These are phyloP conservation scores for Hyalella azteca DNA, from an alignment of 2,888 invertebrate species.

Conservation along the genomic window DNA sequence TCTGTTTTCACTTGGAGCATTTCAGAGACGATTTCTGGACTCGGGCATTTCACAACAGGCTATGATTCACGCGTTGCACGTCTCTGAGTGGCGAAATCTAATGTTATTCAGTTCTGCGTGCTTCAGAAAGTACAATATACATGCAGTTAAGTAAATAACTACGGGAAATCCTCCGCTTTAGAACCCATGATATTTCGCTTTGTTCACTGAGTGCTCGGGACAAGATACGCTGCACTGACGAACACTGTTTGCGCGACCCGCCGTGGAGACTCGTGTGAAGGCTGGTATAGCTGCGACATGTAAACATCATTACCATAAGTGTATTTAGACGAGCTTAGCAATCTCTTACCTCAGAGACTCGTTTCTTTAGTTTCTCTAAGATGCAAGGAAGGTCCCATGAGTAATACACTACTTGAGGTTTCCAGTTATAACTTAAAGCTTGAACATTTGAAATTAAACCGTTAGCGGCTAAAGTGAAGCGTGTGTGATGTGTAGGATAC, in stretches of 20 bases:
- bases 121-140: neutral
- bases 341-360: conserved; percentile 1
- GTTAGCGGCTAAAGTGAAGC: too few species aligned
- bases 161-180: neutral
- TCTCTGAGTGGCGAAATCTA: too few species aligned
- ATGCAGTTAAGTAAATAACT: neutral
- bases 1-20: too few species aligned
- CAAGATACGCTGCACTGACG: neutral
- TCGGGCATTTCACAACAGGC: too few species aligned
- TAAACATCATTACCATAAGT: conserved; percentile 33
- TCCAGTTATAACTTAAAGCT: too few species aligned
- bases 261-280: neutral
- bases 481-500: too few species aligned
- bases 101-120: too few species aligned
- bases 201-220: neutral
- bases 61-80: too few species aligned
- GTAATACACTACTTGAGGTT: neutral
- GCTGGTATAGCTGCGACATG: neutral
- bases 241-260: neutral
- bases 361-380: neutral
- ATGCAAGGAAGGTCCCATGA: neutral
- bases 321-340: conserved; percentile 25
- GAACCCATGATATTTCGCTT: neutral
- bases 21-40: too few species aligned
- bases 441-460: too few species aligned